These are phyloP conservation scores for Tympanoctomys barrerae DNA, from an alignment of 2,797 vertebrate species.

Conservation along the genomic window DNA sequence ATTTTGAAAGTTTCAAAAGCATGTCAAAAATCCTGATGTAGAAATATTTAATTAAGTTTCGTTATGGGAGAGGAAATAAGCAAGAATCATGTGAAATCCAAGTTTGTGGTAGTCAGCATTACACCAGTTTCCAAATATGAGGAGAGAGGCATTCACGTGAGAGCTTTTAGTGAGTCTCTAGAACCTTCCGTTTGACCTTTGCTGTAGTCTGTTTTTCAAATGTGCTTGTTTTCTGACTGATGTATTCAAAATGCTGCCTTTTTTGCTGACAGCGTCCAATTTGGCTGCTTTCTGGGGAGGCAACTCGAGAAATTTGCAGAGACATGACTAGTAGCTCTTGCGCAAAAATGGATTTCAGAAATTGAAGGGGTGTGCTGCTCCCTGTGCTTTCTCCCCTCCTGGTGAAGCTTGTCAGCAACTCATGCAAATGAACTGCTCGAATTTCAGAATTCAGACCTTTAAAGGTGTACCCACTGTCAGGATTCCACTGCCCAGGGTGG, in stretches of 20 bases:
- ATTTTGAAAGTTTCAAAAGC: conserved; percentile 68
- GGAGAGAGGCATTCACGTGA: conserved; percentile 61
- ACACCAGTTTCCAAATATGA: background rate
- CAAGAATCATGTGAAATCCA: conserved; percentile 42
- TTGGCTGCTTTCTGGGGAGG: conserved; percentile 70
- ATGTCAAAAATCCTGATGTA: conserved; percentile 64
- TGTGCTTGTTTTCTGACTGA: conserved; percentile 76
- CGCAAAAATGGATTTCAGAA: conserved; percentile 72
- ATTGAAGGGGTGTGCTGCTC: conserved; percentile 61
- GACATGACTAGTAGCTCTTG: conserved; percentile 30
- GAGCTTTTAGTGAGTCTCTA: conserved; percentile 66
- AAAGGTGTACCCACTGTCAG: background rate
- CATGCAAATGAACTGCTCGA: conserved; percentile 70
- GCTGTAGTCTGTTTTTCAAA: conserved; percentile 75
- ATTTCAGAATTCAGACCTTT: conserved; percentile 49
- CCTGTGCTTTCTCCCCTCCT: conserved; percentile 48
- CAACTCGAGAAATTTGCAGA: conserved; percentile 74
- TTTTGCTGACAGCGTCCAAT: conserved; percentile 74
- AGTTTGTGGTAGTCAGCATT: conserved; percentile 68
- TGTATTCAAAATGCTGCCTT: conserved; percentile 68
- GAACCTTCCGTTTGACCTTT: conserved; percentile 75
- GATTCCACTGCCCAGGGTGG: background rate
- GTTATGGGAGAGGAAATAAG: conserved; percentile 62
- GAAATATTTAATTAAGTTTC: conserved; percentile 76
- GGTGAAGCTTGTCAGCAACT: conserved; percentile 50